phyloP scores from a whole-genome alignment of 2,888 invertebrate species.

The Muscina levida region DNA sequence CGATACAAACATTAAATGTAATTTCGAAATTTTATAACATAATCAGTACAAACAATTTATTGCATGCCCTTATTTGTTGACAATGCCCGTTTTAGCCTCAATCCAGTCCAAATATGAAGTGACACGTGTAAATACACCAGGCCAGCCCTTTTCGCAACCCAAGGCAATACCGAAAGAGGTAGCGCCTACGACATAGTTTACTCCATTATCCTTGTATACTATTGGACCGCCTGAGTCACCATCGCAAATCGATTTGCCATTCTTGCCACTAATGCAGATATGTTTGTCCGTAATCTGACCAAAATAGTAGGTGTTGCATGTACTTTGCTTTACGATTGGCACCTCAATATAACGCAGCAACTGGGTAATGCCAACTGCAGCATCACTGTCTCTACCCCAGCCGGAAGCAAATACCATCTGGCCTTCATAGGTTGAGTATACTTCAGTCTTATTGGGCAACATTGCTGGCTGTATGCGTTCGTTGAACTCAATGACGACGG shows the following conservation, averaged over 20 bases:
- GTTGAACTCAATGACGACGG: conserved; percentile 66
- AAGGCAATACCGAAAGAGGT: conserved; percentile 75
- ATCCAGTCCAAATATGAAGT: conserved; percentile 77
- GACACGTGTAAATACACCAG: conserved; percentile 77
- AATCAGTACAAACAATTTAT: too few relatives aligned
- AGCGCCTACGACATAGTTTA: conserved; percentile 72
- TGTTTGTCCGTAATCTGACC: conserved; percentile 65
- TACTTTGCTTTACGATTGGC: conserved; percentile 67
- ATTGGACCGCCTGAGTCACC: conserved; percentile 78
- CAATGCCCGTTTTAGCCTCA: conserved; percentile 67
- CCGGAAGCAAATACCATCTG: conserved; percentile 69
- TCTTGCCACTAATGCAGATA: conserved; percentile 78
- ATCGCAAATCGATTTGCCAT: conserved; percentile 76
- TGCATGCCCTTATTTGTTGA: conserved; percentile 68
- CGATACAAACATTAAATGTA: too few relatives aligned
- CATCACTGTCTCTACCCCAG: conserved; percentile 70
- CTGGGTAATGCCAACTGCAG: conserved; percentile 66
- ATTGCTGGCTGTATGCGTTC: conserved; percentile 67
- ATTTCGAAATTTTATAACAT: too few relatives aligned
- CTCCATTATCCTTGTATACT: conserved; percentile 68
- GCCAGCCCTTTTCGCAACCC: conserved; percentile 76
- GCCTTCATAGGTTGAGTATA: conserved; percentile 67
- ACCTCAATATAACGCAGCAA: conserved; percentile 69
- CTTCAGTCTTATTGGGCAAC: conserved; percentile 66
- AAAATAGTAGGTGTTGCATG: conserved; percentile 68